These are phyloP conservation scores for Spondyliosoma cantharus DNA, from an alignment of 2,797 vertebrate species.

Conservation along the genomic window DNA sequence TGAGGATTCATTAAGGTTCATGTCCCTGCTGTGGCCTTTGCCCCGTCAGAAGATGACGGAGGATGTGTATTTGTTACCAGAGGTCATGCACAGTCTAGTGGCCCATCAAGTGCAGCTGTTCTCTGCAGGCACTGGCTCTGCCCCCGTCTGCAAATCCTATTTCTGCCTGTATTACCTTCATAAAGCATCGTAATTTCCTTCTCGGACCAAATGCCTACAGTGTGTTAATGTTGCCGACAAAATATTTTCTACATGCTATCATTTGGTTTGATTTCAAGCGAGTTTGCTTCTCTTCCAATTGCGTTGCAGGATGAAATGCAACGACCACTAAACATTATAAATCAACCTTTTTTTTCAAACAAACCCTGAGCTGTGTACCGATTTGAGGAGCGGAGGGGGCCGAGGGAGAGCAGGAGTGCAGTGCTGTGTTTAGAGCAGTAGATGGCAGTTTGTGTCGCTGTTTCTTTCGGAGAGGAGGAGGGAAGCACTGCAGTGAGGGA, in stretches of 20 bases:
- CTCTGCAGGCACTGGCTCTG: constrained; percentile 16
- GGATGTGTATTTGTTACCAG: constrained; percentile 20
- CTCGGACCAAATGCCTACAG: not conserved
- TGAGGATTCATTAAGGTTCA: constrained; percentile 36
- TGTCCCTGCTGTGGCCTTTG: constrained; percentile 49
- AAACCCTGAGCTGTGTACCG: not conserved
- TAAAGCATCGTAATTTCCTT: constrained; percentile 10
- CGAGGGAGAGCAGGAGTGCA: constrained; percentile 14
- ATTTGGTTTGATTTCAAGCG: constrained; percentile 1
- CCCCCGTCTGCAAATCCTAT: constrained; percentile 29
- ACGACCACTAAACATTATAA: constrained; percentile 9
- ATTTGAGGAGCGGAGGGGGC: not conserved
- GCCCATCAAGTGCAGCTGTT: constrained; percentile 46
- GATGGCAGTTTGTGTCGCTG: constrained; percentile 62
- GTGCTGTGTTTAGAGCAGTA: constrained; percentile 49
- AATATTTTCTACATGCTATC: not conserved
- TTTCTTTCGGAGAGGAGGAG: constrained; percentile 41
- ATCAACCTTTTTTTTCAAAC: not conserved
- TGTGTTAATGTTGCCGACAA: not conserved
- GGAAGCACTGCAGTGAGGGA: constrained; percentile 65
- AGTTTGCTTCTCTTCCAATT: constrained; percentile 1
- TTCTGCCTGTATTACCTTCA: not conserved
- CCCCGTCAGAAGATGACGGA: constrained; percentile 13
- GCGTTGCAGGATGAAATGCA: constrained; percentile 3
- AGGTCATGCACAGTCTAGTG: constrained; percentile 28